Percentiles rank a stretch among this genome's conserved stretches.
These are phyloP conservation scores for Mesoligia furuncula DNA, from an alignment of 2,888 invertebrate species.

Conservation along the genomic window DNA sequence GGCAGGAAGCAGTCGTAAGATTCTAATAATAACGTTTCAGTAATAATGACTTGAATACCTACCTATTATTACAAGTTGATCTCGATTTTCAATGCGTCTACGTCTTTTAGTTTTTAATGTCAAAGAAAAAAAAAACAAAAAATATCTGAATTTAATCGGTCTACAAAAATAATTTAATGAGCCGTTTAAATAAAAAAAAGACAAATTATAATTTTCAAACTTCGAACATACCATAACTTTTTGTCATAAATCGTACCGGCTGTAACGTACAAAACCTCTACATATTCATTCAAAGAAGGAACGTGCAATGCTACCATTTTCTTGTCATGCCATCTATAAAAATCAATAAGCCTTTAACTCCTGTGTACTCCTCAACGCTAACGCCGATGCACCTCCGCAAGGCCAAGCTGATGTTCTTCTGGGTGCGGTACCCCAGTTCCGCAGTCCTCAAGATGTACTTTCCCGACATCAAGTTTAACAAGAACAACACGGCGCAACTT, in stretches of 20 bases:
- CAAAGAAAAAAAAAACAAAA: background rate
- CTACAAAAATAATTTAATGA: too few species aligned
- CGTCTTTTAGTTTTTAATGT: background rate
- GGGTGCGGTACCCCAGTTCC: conserved; percentile 99
- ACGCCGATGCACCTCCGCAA: conserved; percentile 99
- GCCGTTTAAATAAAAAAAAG: background rate
- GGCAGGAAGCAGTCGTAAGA: conserved; percentile 44
- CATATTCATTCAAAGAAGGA: background rate
- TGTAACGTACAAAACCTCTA: too few species aligned
- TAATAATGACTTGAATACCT: conserved; percentile 7
- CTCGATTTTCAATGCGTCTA: background rate
- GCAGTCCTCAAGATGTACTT: conserved; percentile 99
- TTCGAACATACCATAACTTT: background rate
- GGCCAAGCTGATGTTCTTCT: conserved; percentile 99
- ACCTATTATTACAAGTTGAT: background rate
- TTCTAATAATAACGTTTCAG: conserved; percentile 33
- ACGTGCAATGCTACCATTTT: background rate
- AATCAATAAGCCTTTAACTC: conserved; percentile 92
- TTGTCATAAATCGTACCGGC: background rate
- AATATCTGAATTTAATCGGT: background rate
- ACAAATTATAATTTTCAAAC: background rate
- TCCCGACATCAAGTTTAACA: conserved; percentile 99
- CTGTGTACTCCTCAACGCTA: conserved; percentile 97
- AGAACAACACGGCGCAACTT: conserved; percentile 99
- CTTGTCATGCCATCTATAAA: conserved; percentile 9